Percentiles rank a stretch among this genome's conserved stretches.
phyloP scores from a whole-genome alignment of 2,113 vertebrate genomes.

The Oryzias curvinotus region DNA sequence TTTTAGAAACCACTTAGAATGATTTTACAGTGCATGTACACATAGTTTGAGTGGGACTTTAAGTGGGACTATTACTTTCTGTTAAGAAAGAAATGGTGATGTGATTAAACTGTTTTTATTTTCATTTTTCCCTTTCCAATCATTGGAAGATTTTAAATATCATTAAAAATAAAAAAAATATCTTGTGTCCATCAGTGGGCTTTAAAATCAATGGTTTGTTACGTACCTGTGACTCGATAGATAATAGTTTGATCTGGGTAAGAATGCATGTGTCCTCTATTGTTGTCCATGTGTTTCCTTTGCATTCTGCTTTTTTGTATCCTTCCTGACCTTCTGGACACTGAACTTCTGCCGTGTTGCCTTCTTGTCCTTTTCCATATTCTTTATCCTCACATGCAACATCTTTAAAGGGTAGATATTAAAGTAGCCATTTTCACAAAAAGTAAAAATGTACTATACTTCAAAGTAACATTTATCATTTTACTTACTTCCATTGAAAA shows the following conservation, averaged over 20 bases:
- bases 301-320: conserved; percentile 22
- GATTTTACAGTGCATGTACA: too few relatives aligned
- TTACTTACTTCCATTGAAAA: conserved; percentile 33
- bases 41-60: too few relatives aligned
- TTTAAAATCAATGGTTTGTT: neutral
- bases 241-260: conserved; percentile 34
- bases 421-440: neutral
- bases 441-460: neutral
- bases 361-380: conserved; percentile 41
- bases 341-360: neutral
- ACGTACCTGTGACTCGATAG: conserved; percentile 43
- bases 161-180: too few relatives aligned
- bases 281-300: conserved; percentile 28
- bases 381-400: rapidly evolving
- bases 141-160: too few relatives aligned
- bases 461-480: neutral
- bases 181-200: too few relatives aligned
- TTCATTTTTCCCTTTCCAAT: too few relatives aligned
- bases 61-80: too few relatives aligned
- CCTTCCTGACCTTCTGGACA: conserved; percentile 30
- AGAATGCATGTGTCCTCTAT: conserved; percentile 45
- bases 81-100: too few relatives aligned
- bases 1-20: too few relatives aligned
- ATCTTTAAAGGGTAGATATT: conserved; percentile 10
- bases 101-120: too few relatives aligned